Evolutionary conservation across 2,888 invertebrate species (phyloP).

Genomic region (Acrocera orbiculus): DNA sequence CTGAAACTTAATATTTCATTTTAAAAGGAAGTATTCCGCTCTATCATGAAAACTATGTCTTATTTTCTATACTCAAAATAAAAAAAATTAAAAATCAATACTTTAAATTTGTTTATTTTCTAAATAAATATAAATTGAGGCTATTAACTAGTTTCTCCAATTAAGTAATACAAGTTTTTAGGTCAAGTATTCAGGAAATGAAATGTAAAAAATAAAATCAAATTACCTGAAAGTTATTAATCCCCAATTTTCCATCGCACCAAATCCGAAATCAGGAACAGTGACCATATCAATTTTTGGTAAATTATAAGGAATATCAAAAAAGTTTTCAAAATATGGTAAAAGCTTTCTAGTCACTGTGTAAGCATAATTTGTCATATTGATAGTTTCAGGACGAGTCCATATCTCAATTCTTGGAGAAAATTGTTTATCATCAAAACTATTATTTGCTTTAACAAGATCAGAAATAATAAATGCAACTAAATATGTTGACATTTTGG

Average conservation of each 20-base stretch:
- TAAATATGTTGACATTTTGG: constrained; percentile 59
- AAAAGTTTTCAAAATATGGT: constrained; percentile 44
- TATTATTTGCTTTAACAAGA: constrained; percentile 27
- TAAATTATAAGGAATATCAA: constrained; percentile 42
- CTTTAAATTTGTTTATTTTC: no score
- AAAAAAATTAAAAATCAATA: no score
- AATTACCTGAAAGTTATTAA: constrained; percentile 37
- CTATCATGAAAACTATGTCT: no score
- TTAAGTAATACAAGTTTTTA: no score
- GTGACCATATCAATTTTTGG: constrained; percentile 54
- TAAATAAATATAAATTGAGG: no score
- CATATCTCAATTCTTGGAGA: constrained; percentile 28
- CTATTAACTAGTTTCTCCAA: no score
- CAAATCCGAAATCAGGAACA: constrained; percentile 51
- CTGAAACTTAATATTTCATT: no score
- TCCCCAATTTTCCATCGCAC: constrained; percentile 57
- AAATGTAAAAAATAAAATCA: no score
- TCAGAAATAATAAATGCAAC: constrained; percentile 45
- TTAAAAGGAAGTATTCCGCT: no score
- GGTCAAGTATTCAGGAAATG: no score
- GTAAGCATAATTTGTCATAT: constrained; percentile 35
- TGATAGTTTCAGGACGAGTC: constrained; percentile 24
- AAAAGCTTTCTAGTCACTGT: constrained; percentile 41
- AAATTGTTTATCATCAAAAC: constrained; percentile 18
- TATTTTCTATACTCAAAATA: no score